These are phyloP conservation scores for Neodiprion lecontei DNA, from an alignment of 1,140 invertebrate genomes.

Conservation along the genomic window DNA sequence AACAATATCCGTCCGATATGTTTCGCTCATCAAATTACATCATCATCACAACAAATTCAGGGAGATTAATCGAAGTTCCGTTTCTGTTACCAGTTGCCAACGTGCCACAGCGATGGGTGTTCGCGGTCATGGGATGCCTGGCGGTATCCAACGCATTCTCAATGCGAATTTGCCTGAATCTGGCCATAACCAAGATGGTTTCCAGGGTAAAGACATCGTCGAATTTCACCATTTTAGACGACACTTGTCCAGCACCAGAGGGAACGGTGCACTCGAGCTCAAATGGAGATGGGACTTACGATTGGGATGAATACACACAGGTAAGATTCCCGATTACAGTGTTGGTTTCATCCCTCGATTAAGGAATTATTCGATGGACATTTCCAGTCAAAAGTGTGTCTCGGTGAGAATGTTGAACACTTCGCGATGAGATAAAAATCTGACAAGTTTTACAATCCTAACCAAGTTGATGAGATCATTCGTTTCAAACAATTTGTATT, in stretches of 20 bases:
- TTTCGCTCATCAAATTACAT: no score
- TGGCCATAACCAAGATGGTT: constrained; percentile 88
- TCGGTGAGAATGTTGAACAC: no score
- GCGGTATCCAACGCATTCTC: constrained; percentile 83
- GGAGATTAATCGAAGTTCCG: no score
- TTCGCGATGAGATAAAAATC: no score
- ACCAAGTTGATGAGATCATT: no score
- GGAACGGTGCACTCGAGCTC: background rate
- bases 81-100: constrained; percentile 62
- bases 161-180: constrained; percentile 84
- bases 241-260: constrained; percentile 18
- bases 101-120: constrained; percentile 73
- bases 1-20: no score
- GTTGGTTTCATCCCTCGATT: background rate
- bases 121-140: constrained; percentile 81
- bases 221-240: constrained; percentile 30
- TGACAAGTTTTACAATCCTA: constrained; percentile 41
- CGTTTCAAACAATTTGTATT: no score
- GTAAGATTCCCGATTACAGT: background rate
- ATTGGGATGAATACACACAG: constrained; percentile 71
- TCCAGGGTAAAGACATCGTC: constrained; percentile 32
- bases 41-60: no score
- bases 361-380: no score
- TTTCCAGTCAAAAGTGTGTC: no score
- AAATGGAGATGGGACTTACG: constrained; percentile 48